Base-by-base conservation (phyloP, 2,888 invertebrate species). In the Sturmia bella region DNA sequence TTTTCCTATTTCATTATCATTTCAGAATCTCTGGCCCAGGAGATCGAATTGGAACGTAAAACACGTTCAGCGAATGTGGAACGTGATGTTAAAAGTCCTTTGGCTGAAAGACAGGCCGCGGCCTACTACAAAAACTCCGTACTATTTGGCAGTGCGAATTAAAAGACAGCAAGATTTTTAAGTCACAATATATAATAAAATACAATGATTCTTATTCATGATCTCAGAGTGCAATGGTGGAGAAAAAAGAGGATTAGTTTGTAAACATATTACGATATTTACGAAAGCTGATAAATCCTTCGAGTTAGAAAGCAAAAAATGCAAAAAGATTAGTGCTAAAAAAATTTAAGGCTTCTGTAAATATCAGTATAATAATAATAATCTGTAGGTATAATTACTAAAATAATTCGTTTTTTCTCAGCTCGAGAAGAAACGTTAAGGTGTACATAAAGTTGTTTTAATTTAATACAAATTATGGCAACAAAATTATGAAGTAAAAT, bases 91-190 rank as follows among this genome's bases (percentile, higher is more conserved):
- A 96, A 96, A 91, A 95, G 96, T 86, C 96, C 96, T 43, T 92
- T 96, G 83, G 95, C 96, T 87, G 96, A 96, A 91, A 93, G 95
- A 83, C 93, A 94, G 77, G 94, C 94, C 87, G 94, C 94, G 87
- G 87, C 89, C 11, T 97, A 97, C 91, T 97, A 96, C 92, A 97
- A 97, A 92, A 97, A 96, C 92, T 96, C 97, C 41, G 96, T 97
- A 85, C 93, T 97, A 85, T 97, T 96, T 91, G 96, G 96, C 87
- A 96, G 96, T 90, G 96, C 96, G 89, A 96, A 96, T 92, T 94
- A 93, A 92, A 52, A 15, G 9, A 70, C 19, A 59, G 3, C n/a
- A 69, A 70, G 74, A 64, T 75, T 39, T 76, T 70, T 69, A 37
- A 75, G 3, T 21, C 2, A 37, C 43, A 3, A 37, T 24, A 11